These are phyloP conservation scores for Naja naja DNA, from an alignment of 2,113 vertebrate genomes.

Conservation along the genomic window DNA sequence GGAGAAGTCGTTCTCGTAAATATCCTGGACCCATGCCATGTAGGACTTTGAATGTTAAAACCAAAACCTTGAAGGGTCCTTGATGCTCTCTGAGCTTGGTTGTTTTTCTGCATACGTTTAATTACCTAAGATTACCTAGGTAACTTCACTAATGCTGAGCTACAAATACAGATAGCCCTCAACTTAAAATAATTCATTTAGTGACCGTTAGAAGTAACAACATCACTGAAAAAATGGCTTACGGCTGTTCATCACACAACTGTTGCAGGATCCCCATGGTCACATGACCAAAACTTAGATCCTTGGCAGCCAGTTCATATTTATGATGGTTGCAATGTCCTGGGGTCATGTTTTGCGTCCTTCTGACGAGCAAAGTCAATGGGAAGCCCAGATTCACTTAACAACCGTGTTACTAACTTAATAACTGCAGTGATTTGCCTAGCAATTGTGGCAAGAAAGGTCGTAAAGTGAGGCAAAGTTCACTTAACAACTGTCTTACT, in stretches of 20 bases:
- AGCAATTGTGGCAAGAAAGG: neutral
- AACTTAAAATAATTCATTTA: neutral
- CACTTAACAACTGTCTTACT: neutral
- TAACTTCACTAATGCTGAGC: neutral
- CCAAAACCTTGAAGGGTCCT: neutral
- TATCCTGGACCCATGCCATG: too few species aligned
- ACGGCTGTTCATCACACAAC: neutral
- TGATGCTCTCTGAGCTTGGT: neutral
- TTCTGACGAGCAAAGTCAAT: neutral
- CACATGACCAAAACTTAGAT: neutral
- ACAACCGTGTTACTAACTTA: neutral
- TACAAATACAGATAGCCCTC: neutral
- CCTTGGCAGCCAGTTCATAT: neutral
- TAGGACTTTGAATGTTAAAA: too few species aligned
- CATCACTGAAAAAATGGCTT: neutral
- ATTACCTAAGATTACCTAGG: neutral
- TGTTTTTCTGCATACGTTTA: neutral
- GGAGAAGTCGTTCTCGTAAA: too few species aligned
- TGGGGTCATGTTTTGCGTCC: neutral
- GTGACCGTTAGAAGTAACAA: neutral
- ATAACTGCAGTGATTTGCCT: neutral
- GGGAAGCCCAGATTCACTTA: neutral
- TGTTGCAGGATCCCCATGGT: neutral
- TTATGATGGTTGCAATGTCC: neutral
- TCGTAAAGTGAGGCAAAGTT: neutral